These are phyloP conservation scores for Desoria tigrina DNA, from an alignment of 2,888 invertebrate species.

Conservation along the genomic window DNA sequence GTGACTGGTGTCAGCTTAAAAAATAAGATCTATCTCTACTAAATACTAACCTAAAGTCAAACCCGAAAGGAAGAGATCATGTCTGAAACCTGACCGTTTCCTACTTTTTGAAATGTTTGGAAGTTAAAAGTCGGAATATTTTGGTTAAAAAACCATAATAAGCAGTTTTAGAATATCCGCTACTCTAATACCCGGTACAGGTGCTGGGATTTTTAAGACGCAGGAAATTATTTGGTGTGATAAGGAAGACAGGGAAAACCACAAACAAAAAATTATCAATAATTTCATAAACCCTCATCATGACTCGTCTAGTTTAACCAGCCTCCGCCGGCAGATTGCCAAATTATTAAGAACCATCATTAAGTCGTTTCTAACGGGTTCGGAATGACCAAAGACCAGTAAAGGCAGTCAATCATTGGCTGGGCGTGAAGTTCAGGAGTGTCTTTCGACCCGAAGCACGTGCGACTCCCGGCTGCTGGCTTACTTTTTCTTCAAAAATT, in stretches of 20 bases:
- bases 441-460: slow-evolving; percentile 47
- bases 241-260: too few relatives aligned
- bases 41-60: too few relatives aligned
- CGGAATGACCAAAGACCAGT: background rate
- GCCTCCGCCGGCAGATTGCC: too few relatives aligned
- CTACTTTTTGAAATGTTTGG: slow-evolving; percentile 14
- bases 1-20: slow-evolving; percentile 33
- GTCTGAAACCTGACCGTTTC: slow-evolving; percentile 38
- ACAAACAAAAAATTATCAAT: too few relatives aligned
- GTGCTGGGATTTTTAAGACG: too few relatives aligned
- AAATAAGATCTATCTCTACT: slow-evolving; percentile 24
- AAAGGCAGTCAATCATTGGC: slow-evolving; percentile 20
- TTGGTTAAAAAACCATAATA: too few relatives aligned
- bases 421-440: slow-evolving; percentile 48
- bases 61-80: slow-evolving; percentile 32
- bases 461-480: slow-evolving; percentile 21
- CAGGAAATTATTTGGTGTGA: too few relatives aligned
- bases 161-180: too few relatives aligned
- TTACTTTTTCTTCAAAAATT: slow-evolving; percentile 15
- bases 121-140: too few relatives aligned
- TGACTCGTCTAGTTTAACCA: too few relatives aligned
- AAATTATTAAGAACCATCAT: background rate
- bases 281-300: too few relatives aligned
- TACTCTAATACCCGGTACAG: too few relatives aligned
- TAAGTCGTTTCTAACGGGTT: slow-evolving; percentile 3